A percentile compares a stretch with the other conserved stretches of the same genome.
These are phyloP conservation scores for Schlechtendalia chinensis DNA, from an alignment of 1,140 invertebrate species.

Conservation along the genomic window DNA sequence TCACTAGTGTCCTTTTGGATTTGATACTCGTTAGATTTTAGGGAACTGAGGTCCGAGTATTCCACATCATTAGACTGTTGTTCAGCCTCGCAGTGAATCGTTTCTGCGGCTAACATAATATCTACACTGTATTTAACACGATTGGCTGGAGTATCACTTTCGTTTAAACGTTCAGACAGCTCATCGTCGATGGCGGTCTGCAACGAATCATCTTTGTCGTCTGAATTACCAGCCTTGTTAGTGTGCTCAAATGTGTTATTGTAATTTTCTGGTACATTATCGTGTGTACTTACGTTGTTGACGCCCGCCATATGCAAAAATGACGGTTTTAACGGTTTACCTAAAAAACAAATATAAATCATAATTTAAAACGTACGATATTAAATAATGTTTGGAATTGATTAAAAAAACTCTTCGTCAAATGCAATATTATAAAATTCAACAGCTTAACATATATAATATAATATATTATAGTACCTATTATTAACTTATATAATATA, in stretches of 20 bases:
- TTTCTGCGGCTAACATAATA: constrained; percentile 29
- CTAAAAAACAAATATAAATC: neutral
- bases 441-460: too few relatives aligned
- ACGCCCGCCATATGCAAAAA: constrained; percentile 41
- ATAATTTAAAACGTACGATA: neutral
- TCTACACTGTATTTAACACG: constrained; percentile 18
- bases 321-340: constrained; percentile 1
- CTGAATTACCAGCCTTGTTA: constrained; percentile 3
- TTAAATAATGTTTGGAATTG: neutral
- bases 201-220: constrained; percentile 28
- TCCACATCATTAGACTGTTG: neutral
- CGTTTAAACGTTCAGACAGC: constrained; percentile 17
- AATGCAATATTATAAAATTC: too few relatives aligned
- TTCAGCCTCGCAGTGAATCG: constrained; percentile 20
- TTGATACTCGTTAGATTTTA: constrained; percentile 6
- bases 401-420: too few relatives aligned
- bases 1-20: constrained; percentile 21
- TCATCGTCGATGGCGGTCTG: constrained; percentile 25
- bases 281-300: constrained; percentile 41
- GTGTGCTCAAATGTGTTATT: constrained; percentile 26
- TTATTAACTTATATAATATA: too few relatives aligned
- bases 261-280: constrained; percentile 37
- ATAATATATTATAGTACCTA: too few relatives aligned
- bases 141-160: constrained; percentile 3
- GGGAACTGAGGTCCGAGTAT: constrained; percentile 3